phyloP scores from a whole-genome alignment of 2,888 invertebrate genomes.

The Drosophila lacicola region DNA sequence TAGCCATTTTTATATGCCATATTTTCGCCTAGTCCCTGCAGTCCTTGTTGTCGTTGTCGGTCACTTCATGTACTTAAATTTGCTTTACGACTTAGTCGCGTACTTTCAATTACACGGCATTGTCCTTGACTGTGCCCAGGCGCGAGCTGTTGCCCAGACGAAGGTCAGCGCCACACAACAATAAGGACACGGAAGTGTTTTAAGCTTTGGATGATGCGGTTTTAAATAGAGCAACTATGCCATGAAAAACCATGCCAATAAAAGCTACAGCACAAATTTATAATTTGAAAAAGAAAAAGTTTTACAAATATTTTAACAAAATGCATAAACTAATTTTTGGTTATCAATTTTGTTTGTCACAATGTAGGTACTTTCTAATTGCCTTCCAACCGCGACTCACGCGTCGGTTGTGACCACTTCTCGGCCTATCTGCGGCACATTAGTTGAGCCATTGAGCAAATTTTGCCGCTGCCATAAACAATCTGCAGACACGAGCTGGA shows the following conservation, averaged over 20 bases:
- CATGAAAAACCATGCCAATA: constrained; percentile 36
- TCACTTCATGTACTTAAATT: constrained; percentile 74
- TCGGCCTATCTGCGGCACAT: constrained; percentile 66
- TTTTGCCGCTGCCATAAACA: constrained; percentile 71
- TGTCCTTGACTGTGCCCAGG: constrained; percentile 63
- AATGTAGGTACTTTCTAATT: constrained; percentile 75
- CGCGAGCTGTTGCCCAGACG: constrained; percentile 27
- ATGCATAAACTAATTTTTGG: constrained; percentile 12
- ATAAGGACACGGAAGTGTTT: constrained; percentile 47
- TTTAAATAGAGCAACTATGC: constrained; percentile 12
- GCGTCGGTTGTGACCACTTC: constrained; percentile 35
- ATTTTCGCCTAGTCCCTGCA: constrained; percentile 36
- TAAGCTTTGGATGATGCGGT: constrained; percentile 32
- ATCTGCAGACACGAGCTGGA: constrained; percentile 49
- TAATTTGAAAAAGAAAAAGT: constrained; percentile 2
- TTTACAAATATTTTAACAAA: constrained; percentile 14
- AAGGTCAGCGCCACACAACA: constrained; percentile 54
- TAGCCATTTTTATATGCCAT: constrained; percentile 63
- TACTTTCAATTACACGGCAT: constrained; percentile 72
- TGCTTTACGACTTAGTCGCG: constrained; percentile 71
- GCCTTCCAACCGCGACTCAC: constrained; percentile 26
- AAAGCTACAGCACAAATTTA: constrained; percentile 10
- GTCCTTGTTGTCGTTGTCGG: constrained; percentile 20
- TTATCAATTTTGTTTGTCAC: constrained; percentile 51
- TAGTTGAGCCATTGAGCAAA: constrained; percentile 79